A percentile compares a stretch with the other conserved stretches of the same genome.
phyloP scores from a whole-genome alignment of 2,797 vertebrate genomes.

The Rallus crepitans region DNA sequence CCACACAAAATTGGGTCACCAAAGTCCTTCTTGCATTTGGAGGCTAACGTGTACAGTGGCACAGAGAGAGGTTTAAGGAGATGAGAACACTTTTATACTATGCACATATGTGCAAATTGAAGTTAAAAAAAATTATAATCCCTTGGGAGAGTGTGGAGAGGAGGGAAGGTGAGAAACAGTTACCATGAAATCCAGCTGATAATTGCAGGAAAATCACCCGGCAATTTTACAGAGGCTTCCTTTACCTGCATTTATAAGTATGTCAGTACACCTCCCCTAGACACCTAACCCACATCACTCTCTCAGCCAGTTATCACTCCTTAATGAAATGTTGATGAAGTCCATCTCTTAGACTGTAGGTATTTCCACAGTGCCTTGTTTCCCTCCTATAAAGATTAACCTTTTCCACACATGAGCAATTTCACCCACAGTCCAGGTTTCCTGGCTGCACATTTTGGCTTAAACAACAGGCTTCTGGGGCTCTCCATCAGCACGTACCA shows the following conservation, averaged over 20 bases:
- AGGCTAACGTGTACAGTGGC: not conserved
- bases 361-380: not conserved
- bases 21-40: not conserved
- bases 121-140: not conserved
- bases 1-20: not conserved
- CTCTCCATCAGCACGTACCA: not conserved
- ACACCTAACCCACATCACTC: not conserved
- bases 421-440: not conserved
- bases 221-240: not conserved
- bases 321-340: not conserved
- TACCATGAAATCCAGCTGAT: not conserved
- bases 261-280: not conserved
- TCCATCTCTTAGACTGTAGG: not conserved
- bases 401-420: not conserved
- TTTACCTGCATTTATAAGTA: not conserved
- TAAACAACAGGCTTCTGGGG: not conserved
- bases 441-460: not conserved
- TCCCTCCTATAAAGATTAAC: not conserved
- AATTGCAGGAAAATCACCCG: not conserved
- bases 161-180: not conserved
- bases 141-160: not conserved
- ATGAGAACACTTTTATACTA: not conserved
- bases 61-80: not conserved
- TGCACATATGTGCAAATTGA: not conserved
- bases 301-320: not conserved